Percentiles rank a stretch among this genome's conserved stretches.
Conservation (phyloP, 2,888 invertebrate genomes). For the Koerneria pararmatus region DNA sequence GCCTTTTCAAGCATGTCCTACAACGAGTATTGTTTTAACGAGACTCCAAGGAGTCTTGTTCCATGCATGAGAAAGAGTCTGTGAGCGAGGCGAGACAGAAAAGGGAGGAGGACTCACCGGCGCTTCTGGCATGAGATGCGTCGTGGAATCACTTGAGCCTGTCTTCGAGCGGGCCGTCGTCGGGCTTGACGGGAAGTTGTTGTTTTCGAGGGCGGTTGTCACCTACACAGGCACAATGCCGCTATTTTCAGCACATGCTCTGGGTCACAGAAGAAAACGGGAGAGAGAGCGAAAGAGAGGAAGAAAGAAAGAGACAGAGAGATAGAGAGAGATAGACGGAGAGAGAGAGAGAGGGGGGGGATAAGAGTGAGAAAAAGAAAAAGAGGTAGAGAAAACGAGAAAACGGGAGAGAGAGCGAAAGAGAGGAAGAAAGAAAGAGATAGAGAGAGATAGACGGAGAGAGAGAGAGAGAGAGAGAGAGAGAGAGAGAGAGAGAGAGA, state of each 20-base stretch:
- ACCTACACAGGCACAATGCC: background rate
- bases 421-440: background rate
- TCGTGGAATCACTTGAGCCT: constrained; percentile 39
- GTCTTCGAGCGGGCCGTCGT: constrained; percentile 34
- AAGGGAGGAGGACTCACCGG: constrained; percentile 26
- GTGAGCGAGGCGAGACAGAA: too few species aligned
- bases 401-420: background rate
- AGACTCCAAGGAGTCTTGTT: too few species aligned
- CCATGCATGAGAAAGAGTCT: too few species aligned
- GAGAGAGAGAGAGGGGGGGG: background rate
- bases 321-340: background rate
- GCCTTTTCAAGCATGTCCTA: too few species aligned
- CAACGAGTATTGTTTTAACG: too few species aligned
- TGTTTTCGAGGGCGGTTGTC: background rate
- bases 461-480: background rate
- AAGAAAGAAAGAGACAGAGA: background rate
- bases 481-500: background rate
- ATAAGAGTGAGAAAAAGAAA: background rate
- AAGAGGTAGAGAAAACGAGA: background rate
- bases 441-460: background rate
- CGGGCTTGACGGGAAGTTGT: constrained; percentile 28
- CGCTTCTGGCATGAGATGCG: constrained; percentile 30
- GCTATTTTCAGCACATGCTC: background rate
- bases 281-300: too few species aligned
- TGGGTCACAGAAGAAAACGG: background rate